Conservation (phyloP, 37 sponge, comb jelly and placozoan species). For the Spongia lamella region DNA sequence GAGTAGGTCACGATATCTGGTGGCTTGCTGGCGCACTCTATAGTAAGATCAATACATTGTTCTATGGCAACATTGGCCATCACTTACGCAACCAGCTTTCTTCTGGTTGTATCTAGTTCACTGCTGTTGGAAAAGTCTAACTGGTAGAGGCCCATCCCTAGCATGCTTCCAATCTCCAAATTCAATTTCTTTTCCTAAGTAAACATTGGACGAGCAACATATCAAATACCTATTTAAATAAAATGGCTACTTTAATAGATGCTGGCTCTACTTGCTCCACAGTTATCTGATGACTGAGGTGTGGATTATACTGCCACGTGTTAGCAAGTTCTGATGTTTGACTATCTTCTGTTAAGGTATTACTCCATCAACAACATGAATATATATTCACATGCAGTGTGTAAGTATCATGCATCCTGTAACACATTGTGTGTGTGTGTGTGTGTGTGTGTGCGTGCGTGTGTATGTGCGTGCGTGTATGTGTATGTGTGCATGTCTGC, state of each 20-base stretch:
- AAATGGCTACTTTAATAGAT: no score
- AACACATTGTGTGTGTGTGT: no score
- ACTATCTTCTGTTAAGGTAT: conserved; percentile 30
- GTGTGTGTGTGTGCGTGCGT: no score
- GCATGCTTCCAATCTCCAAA: conserved; percentile 73
- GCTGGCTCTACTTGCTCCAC: no score
- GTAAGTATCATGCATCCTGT: no score
- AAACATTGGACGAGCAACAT: background rate
- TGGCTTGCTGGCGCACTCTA: conserved; percentile 72
- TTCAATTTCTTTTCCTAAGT: conserved; percentile 77
- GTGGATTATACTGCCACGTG: conserved; percentile 21
- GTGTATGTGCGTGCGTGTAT: no score
- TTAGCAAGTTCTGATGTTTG: conserved; percentile 63
- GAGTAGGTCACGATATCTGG: conserved; percentile 31
- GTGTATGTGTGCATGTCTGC: no score
- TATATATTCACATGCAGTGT: no score
- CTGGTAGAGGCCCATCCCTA: conserved; percentile 83
- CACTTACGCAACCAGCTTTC: conserved; percentile 82
- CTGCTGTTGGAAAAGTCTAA: conserved; percentile 81
- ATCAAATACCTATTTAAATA: no score
- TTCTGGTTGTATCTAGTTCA: conserved; percentile 82
- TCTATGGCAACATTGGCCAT: background rate
- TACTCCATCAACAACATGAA: no score
- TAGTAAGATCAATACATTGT: background rate
- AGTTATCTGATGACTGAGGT: no score